A percentile compares a stretch with the other conserved stretches of the same genome.
Conservation (phyloP, 2,113 vertebrate genomes). For the Phycodurus eques region DNA sequence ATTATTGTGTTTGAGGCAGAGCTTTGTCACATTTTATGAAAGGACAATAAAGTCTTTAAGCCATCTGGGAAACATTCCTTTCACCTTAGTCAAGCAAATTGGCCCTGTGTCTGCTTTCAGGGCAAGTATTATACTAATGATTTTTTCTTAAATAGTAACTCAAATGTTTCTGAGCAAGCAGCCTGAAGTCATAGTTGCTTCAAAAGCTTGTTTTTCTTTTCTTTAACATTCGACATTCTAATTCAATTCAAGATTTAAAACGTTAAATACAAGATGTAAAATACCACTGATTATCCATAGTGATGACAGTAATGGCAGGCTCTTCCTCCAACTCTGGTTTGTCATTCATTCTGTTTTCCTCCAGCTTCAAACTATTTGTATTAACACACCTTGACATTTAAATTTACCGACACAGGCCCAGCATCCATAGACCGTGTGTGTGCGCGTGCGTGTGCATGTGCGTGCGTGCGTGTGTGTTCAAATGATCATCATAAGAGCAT, state of each 20-base stretch:
- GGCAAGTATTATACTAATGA: background rate
- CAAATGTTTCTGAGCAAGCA: background rate
- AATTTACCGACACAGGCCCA: conserved; percentile 1
- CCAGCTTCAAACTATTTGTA: background rate
- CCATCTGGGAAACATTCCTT: background rate
- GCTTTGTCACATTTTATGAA: background rate
- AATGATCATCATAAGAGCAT: no score
- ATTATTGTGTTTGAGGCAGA: conserved; percentile 25
- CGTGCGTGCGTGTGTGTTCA: background rate
- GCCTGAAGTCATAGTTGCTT: background rate
- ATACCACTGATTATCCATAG: background rate
- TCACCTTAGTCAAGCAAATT: background rate
- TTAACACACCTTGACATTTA: conserved; percentile 15
- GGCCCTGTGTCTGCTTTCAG: background rate
- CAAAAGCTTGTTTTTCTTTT: background rate
- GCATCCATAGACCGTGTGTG: background rate
- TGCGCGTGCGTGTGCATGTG: background rate
- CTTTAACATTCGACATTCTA: background rate
- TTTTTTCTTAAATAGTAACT: background rate
- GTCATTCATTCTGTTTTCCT: background rate
- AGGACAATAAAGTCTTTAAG: background rate
- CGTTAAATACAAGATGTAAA: background rate
- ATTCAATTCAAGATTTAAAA: background rate
- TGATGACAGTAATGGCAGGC: background rate
- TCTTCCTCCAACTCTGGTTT: background rate